phyloP scores from a whole-genome alignment of 2,113 vertebrate genomes.

The Rhineura floridana region DNA sequence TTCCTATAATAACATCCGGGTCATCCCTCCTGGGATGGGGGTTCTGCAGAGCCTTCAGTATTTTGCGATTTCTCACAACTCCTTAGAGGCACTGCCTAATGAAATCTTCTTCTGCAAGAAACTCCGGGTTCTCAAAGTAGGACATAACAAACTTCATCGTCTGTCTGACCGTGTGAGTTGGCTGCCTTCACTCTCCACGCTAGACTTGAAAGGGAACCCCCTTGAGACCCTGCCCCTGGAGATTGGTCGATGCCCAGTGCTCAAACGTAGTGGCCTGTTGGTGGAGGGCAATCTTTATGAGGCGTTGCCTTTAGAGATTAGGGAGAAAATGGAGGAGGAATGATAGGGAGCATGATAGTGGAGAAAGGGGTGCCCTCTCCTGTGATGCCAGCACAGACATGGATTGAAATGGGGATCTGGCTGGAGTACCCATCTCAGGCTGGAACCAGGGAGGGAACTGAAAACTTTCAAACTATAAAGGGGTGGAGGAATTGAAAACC shows the following conservation, averaged over 20 bases:
- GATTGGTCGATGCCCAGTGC: slow-evolving; percentile 74
- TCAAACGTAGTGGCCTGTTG: slow-evolving; percentile 76
- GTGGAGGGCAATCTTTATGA: slow-evolving; percentile 81
- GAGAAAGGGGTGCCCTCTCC: not conserved
- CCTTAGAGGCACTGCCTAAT: slow-evolving; percentile 81
- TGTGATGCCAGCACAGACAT: not conserved
- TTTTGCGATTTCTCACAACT: slow-evolving; percentile 82
- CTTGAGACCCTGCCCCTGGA: slow-evolving; percentile 82
- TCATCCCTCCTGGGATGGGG: slow-evolving; percentile 82
- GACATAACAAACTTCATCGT: slow-evolving; percentile 79
- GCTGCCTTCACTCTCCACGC: slow-evolving; percentile 75
- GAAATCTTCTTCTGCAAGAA: slow-evolving; percentile 88
- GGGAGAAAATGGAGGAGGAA: slow-evolving; percentile 69
- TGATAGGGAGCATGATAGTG: slow-evolving; percentile 21
- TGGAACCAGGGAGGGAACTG: not conserved
- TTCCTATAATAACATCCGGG: slow-evolving; percentile 83
- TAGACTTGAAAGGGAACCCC: slow-evolving; percentile 86
- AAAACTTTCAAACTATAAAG: not conserved
- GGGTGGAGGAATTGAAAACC: not conserved
- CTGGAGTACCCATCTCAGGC: not conserved
- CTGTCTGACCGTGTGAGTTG: slow-evolving; percentile 79
- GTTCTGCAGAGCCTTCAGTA: slow-evolving; percentile 83
- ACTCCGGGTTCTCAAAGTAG: slow-evolving; percentile 79
- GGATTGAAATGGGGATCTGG: not conserved
- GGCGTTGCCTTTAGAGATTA: slow-evolving; percentile 76